Conservation (phyloP, 2,797 vertebrate genomes). For the Podargus strigoides region DNA sequence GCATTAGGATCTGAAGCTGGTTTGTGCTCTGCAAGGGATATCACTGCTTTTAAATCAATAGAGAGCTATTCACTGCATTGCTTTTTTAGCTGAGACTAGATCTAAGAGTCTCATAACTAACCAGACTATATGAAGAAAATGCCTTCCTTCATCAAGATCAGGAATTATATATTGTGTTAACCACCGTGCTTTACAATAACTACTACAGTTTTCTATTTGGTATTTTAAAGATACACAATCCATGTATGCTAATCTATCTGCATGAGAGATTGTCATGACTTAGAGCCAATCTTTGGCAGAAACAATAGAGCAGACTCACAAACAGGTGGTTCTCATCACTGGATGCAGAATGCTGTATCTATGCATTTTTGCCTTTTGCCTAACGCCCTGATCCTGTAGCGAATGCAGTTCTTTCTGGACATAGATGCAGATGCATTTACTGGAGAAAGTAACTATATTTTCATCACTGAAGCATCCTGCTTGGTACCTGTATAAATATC, state of each 20-base stretch:
- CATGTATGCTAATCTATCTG: neutral
- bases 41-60: neutral
- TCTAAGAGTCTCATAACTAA: neutral
- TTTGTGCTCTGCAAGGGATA: neutral
- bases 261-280: neutral
- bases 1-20: accelerated
- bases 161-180: neutral
- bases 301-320: neutral
- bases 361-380: neutral
- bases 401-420: neutral
- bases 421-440: neutral
- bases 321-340: slow-evolving; percentile 55
- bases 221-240: neutral
- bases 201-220: neutral
- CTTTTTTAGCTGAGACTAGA: neutral
- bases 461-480: neutral
- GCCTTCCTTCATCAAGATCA: neutral
- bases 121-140: neutral
- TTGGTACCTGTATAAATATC: neutral
- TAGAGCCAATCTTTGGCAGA: neutral
- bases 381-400: neutral
- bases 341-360: neutral
- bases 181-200: neutral
- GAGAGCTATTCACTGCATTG: neutral
- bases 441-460: neutral